phyloP scores from a whole-genome alignment of 1,140 invertebrate species.

The Eurosta solidaginis region DNA sequence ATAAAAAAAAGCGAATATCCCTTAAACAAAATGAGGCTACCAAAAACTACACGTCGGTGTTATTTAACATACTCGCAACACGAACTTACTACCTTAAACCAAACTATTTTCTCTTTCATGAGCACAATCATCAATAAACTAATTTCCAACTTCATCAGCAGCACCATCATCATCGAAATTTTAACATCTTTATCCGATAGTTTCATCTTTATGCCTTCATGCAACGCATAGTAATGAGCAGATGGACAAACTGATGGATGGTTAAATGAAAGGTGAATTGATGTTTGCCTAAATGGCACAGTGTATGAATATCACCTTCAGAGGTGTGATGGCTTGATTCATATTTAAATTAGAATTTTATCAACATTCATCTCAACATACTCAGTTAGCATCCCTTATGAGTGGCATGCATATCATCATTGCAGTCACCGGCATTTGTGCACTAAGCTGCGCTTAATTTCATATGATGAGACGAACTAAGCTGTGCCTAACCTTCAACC shows the following conservation, averaged over 20 bases:
- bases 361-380: constrained; percentile 1
- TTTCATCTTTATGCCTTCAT: not conserved
- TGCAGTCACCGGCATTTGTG: not conserved
- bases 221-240: not conserved
- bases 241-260: not conserved
- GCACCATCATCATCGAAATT: not conserved
- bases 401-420: not conserved
- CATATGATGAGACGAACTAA: not conserved
- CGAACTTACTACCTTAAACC: not conserved
- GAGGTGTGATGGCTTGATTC: not conserved
- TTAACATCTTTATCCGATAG: not conserved
- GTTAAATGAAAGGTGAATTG: not conserved
- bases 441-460: not conserved
- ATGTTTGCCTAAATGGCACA: not conserved
- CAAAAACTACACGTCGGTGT: too few relatives aligned
- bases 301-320: not conserved
- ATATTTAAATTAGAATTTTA: not conserved
- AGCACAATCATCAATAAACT: too few relatives aligned
- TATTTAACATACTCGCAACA: not conserved
- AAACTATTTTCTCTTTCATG: not conserved
- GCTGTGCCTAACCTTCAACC: not conserved
- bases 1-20: not conserved
- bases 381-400: constrained; percentile 12
- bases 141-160: not conserved
- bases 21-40: too few relatives aligned